Evolutionary conservation across 2,888 invertebrate species (phyloP).

Genomic region (Ennomos fuscantarius): DNA sequence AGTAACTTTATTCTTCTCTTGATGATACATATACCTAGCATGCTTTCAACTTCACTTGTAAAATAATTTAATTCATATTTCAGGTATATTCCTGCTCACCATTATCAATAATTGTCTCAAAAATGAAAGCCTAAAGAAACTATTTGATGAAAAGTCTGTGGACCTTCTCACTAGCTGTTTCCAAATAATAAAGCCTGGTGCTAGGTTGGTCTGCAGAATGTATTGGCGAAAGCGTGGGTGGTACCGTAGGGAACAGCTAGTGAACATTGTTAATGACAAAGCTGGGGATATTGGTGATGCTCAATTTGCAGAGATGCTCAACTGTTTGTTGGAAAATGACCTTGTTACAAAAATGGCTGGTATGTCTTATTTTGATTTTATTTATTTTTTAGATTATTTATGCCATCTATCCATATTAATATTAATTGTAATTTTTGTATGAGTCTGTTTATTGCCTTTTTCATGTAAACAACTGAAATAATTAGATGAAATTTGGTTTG

Average conservation of each 20-base stretch:
- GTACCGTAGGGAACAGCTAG: constrained; percentile 56
- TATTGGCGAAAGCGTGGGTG: constrained; percentile 71
- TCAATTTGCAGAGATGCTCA: constrained; percentile 47
- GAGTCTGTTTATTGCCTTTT: no score
- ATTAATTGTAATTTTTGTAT: no score
- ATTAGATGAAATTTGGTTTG: no score
- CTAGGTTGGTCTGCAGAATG: constrained; percentile 65
- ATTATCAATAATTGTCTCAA: constrained; percentile 62
- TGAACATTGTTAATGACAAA: constrained; percentile 45
- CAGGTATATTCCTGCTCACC: constrained; percentile 65
- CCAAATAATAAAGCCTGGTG: constrained; percentile 53
- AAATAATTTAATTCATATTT: constrained; percentile 31
- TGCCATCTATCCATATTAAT: no score
- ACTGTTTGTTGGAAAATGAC: constrained; percentile 52
- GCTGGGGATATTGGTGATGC: constrained; percentile 28
- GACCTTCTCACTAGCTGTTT: constrained; percentile 51
- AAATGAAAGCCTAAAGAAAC: constrained; percentile 47
- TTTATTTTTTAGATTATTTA: background rate
- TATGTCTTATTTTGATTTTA: constrained; percentile 29
- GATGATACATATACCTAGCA: no score
- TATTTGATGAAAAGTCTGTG: constrained; percentile 54
- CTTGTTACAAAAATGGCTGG: constrained; percentile 46
- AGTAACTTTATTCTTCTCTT: constrained; percentile 36
- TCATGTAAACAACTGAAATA: no score
- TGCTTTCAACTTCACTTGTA: no score